Evolutionary conservation across 2,888 invertebrate species (phyloP), one percentile per base, ranked within the genome.

Genomic region (Panopea generosa): DNA sequence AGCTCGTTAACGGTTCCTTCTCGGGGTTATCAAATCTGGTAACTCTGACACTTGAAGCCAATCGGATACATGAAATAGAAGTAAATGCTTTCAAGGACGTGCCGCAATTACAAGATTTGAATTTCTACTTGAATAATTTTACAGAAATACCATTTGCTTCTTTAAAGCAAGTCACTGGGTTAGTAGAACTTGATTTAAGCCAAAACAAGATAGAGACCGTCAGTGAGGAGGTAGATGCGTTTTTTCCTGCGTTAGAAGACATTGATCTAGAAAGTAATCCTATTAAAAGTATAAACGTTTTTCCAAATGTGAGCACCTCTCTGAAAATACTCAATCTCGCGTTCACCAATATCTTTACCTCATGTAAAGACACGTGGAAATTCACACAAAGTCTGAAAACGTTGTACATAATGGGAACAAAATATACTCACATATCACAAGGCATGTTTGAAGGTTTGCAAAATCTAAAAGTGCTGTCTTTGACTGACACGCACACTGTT

Each of bases 371-470:
- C 4, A 50, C 73, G n/a, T 78, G 78, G 78, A 53, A 27, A 11
- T 57, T 74, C 22, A 9, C 57, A 1, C 40, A 24, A 16, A 22
- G 27, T 9, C 43, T 78, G 9, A 18, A 59, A 7, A 3, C 24
- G 7, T 43, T 78, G 29, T 29, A 27, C 20, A 16, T 78, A 18
- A 49, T 27, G 2, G 74, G 74, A 40, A 70, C 50, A n/a, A 50
- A 43, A 11, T 43, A 62, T 6, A 16, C 18, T 4, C 20, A 60
- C 18, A n/a, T 74, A 0, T 29, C 26, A 4, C 27, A 56, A 14
- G 78, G 69, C 11, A 78, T 66, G 66, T 78, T 78, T 59, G 45
- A 52, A 11, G 74, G 74, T 29, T 40, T 78, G 1, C 16, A 6
- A 1, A 57, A 69, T 16, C 16, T 78, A 6, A 26, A 66, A 9